A percentile compares a stretch with the other conserved stretches of the same genome.
Evolutionary conservation across 2,113 vertebrate genomes (phyloP).

Genomic region (Malurus alboscapulatus): DNA sequence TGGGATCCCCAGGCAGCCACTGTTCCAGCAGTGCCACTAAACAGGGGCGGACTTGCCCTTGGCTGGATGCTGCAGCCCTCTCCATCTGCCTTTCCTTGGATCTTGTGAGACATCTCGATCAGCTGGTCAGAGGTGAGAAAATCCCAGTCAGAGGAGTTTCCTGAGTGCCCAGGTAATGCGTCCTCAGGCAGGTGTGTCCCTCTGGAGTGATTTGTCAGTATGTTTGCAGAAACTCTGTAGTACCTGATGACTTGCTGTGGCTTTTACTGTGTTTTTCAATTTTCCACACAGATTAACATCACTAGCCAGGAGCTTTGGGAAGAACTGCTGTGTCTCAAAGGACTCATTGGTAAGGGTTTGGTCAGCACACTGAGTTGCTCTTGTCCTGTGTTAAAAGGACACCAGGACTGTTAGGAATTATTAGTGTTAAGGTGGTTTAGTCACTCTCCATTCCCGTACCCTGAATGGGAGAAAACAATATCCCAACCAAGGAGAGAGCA

Average conservation of each 20-base stretch:
- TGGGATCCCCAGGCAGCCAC: background rate
- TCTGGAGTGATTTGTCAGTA: background rate
- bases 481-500: background rate
- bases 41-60: background rate
- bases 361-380: background rate
- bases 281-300: constrained; percentile 76
- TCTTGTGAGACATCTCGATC: background rate
- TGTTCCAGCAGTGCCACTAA: background rate
- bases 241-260: background rate
- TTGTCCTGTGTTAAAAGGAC: background rate
- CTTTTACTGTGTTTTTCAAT: background rate
- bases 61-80: background rate
- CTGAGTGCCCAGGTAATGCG: background rate
- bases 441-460: background rate
- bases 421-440: background rate
- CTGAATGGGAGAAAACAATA: background rate
- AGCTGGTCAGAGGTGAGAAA: background rate
- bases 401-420: background rate
- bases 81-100: background rate
- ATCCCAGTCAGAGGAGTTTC: background rate
- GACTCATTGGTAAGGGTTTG: constrained; percentile 83
- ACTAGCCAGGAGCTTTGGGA: constrained; percentile 92
- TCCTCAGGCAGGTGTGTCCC: background rate
- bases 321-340: constrained; percentile 84
- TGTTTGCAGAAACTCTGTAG: background rate